Percentiles rank a stretch among this genome's conserved stretches.
Conservation (phyloP, 2,888 invertebrate genomes). For the Adineta ricciae region DNA sequence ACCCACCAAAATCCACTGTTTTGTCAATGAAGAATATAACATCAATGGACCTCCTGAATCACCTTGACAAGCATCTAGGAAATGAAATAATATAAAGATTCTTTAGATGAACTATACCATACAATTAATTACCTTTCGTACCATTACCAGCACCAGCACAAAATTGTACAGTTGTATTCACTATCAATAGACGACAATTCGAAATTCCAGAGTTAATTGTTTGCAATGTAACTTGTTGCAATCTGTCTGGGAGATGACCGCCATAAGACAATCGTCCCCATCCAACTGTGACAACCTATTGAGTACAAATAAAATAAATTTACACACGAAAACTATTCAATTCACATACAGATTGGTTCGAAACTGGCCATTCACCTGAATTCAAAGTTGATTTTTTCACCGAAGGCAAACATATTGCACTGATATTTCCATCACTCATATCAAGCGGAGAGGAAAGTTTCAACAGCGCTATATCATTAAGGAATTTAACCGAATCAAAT, state of each 20-base stretch:
- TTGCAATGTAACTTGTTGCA: not conserved
- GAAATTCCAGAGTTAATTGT: not conserved
- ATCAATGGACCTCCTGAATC: not conserved
- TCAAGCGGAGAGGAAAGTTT: not conserved
- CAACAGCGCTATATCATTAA: not conserved
- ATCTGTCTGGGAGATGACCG: not conserved
- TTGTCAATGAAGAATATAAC: not conserved
- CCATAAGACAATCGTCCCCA: not conserved
- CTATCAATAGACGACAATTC: not conserved
- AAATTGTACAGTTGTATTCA: not conserved
- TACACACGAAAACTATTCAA: not conserved
- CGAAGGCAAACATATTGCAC: not conserved
- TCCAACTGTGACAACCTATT: not conserved
- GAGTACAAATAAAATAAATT: not conserved
- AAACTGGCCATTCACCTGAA: not conserved
- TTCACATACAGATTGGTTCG: not conserved
- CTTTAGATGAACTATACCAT: not conserved
- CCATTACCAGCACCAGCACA: not conserved
- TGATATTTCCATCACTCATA: not conserved
- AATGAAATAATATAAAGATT: not conserved
- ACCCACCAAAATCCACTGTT: not conserved
- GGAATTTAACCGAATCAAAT: not conserved
- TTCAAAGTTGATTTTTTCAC: not conserved
- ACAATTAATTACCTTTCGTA: not conserved
- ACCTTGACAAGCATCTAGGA: not conserved